Evolutionary conservation across 2,113 vertebrate genomes (phyloP), one percentile per base, ranked within the genome.

Genomic region (Hippocampus comes): DNA sequence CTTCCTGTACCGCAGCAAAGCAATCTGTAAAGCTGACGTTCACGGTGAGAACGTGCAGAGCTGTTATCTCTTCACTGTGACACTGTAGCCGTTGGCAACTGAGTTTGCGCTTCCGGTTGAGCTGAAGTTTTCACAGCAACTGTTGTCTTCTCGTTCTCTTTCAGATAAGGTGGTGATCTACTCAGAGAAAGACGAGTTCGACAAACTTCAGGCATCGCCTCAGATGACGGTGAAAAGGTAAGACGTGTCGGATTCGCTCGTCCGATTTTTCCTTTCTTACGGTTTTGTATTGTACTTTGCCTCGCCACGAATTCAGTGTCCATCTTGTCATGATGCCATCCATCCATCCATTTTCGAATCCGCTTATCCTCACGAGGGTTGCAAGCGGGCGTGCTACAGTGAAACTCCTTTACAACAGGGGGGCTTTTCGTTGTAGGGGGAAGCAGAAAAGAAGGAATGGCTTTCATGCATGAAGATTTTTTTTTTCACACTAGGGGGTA

Each of bases 111-210:
- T 43, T 43, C 10, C 21, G 23, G 9, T 23, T 11, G 1, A 57
- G 12, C 12, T 59, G 56, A 10, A 15, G 30, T 59, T 59, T 27
- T 59, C 23, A 27, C 56, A 59, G 56, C 56, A 25, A 59, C 23
- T 59, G 0, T 15, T n/a, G 2, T 43, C 59, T 66, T 25, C 72
- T 83, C 10, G 65, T 79, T 21, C 77, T 70, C 84, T 84, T 82
- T 10, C 84, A 96, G 97, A 97, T 78, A 95, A 91, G 0, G 95
- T 97, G 73, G 96, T 96, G 78, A 98, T 97, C 79, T 99, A 95
- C 86, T 86, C 96, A 0, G 97, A 99, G 87, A 99, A 98, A 86
- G 96, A 97, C 5, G 96, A 99, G 77, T 99, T 97, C 20, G 96
- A 97, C 91, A 97, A 98, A 89, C 87, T 97, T 63, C 95, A 97